A percentile compares a stretch with the other conserved stretches of the same genome.
Evolutionary conservation across 2,113 vertebrate species (phyloP).

Genomic region (Rhabdomys dilectus): DNA sequence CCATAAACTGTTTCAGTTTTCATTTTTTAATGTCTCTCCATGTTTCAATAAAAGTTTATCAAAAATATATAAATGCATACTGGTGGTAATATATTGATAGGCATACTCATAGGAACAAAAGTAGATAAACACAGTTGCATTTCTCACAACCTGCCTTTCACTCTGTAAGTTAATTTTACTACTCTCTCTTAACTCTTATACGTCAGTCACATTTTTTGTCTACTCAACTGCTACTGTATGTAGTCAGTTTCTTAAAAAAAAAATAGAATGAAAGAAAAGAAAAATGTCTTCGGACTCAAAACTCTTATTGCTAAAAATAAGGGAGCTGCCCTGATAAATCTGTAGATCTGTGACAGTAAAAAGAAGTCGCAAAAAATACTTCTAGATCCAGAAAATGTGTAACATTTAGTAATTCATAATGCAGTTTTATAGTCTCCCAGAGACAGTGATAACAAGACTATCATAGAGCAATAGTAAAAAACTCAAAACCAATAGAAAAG

Average conservation of each 20-base stretch:
- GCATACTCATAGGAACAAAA: not conserved
- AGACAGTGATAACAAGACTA: not conserved
- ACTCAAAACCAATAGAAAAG: not conserved
- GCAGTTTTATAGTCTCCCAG: not conserved
- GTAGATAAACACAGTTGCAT: not conserved
- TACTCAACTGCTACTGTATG: not conserved
- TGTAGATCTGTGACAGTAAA: not conserved
- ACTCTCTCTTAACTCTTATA: not conserved
- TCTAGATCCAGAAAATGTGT: not conserved
- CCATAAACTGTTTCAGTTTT: not conserved
- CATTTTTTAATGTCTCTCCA: not conserved
- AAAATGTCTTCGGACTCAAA: not conserved
- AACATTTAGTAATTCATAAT: not conserved
- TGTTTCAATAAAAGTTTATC: not conserved
- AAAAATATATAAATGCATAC: not conserved
- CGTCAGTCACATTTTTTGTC: not conserved
- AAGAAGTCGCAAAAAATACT: not conserved
- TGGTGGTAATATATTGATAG: not conserved
- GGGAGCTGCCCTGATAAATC: constrained; percentile 15
- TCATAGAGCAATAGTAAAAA: not conserved
- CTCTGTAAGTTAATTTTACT: not conserved
- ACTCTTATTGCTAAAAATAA: not conserved
- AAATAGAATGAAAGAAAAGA: not conserved
- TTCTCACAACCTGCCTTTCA: not conserved
- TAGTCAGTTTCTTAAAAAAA: not conserved